Base-by-base conservation (phyloP, 2,113 vertebrate species). In the Apeltes quadracus region DNA sequence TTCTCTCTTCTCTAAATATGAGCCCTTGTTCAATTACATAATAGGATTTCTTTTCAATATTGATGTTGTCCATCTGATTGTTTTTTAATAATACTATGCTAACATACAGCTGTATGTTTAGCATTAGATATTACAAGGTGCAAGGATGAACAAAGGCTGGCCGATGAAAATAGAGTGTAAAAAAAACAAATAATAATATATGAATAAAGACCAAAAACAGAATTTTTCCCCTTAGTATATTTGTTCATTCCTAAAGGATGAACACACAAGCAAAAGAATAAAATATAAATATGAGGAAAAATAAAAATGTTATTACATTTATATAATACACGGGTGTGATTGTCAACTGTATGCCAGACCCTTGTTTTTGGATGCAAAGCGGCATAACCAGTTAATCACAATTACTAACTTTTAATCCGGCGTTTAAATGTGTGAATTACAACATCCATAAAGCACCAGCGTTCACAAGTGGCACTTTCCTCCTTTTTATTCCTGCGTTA, bases 81-180 rank as follows among this genome's bases (percentile, higher is more conserved):
- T 58, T 41, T 58, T 61, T 4, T 36, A 36, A 41, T n/a, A n/a
- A n/a, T n/a, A n/a, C n/a, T n/a, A n/a, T n/a, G n/a, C n/a, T n/a
- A n/a, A n/a, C n/a, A n/a, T n/a, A n/a, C 68, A 73, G 59, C 3
- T 39, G 2, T 20, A 36, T 29, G 2, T 55, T 32, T 38, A 27
- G 41, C 51, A 61, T 53, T 27, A n/a, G 18, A 69, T 76, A 59
- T 65, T 15, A 67, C 22, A 66, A 36, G 57, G 38, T 59, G 23
- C 15, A 20, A 22, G 43, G n/a, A 44, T 27, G 7, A 50, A 62
- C 14, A 54, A 43, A 50, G 11, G 7, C 27, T 39, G n/a, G 43
- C 14, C 29, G 5, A n/a, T 50, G 11, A 39, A 18, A 36, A 48
- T 22, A 63, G 9, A 62, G 41, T 7, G 61, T 25, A 3, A 3